Evolutionary conservation across 2,888 invertebrate species (phyloP).

Genomic region (Caenorhabditis sp.): DNA sequence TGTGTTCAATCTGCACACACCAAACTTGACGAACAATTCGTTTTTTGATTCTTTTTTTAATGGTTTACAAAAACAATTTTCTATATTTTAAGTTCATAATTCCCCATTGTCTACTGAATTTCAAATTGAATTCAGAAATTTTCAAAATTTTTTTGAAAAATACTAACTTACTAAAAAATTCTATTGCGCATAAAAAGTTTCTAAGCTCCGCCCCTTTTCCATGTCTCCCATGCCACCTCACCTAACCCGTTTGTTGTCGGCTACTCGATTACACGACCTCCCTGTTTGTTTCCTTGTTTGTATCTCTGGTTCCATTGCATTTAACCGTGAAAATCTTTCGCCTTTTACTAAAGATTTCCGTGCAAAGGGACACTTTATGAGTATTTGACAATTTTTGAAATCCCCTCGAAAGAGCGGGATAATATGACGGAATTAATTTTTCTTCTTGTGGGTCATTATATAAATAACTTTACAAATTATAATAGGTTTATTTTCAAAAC

Average conservation of each 20-base stretch:
- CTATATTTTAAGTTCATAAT: too few species aligned
- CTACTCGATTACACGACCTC: background rate
- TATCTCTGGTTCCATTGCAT: conserved; percentile 39
- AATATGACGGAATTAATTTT: too few species aligned
- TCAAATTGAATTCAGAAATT: too few species aligned
- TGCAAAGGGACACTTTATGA: conserved; percentile 24
- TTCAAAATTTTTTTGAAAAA: too few species aligned
- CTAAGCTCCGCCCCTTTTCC: background rate
- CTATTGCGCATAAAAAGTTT: too few species aligned
- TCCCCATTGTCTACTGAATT: too few species aligned
- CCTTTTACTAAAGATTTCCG: conserved; percentile 70
- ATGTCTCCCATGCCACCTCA: background rate
- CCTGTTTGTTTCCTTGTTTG: background rate
- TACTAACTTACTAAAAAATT: too few species aligned
- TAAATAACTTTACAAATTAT: background rate
- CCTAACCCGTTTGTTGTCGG: background rate
- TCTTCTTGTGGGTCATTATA: too few species aligned
- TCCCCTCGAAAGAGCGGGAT: conserved; percentile 11
- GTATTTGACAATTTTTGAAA: conserved; percentile 2
- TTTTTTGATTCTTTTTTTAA: too few species aligned
- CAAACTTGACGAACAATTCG: too few species aligned
- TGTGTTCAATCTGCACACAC: too few species aligned
- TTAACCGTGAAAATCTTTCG: conserved; percentile 67
- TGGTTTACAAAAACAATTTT: too few species aligned
- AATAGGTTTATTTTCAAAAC: conserved; percentile 19